phyloP scores from a whole-genome alignment of 2,888 invertebrate species.

The Caenorhabditis wallacei region DNA sequence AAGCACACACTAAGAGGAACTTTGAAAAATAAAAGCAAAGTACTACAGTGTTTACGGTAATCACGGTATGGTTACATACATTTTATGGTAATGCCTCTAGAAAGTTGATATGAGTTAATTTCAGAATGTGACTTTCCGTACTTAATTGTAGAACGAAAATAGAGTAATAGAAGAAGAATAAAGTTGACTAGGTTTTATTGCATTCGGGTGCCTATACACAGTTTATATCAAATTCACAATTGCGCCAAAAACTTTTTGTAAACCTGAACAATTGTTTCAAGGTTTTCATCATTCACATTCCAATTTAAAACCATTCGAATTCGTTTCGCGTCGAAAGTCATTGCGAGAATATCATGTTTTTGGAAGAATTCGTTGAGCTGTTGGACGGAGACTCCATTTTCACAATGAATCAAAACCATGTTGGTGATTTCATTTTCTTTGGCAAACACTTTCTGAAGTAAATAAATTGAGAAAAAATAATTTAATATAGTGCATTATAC shows the following conservation, averaged over 20 bases:
- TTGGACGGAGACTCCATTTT: constrained; percentile 65
- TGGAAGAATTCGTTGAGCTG: constrained; percentile 71
- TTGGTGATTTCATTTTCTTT: constrained; percentile 73
- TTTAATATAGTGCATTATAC: constrained; percentile 13
- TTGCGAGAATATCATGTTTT: constrained; percentile 71
- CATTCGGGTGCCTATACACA: constrained; percentile 7
- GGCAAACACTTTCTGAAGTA: constrained; percentile 66
- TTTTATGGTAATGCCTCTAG: not conserved
- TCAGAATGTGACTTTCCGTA: not conserved
- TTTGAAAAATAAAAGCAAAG: no score
- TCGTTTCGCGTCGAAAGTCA: constrained; percentile 76
- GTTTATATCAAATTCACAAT: constrained; percentile 18
- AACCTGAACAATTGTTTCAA: constrained; percentile 67
- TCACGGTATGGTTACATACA: no score
- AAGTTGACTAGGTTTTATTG: constrained; percentile 7
- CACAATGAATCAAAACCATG: constrained; percentile 76
- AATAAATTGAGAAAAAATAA: not conserved
- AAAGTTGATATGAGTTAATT: not conserved
- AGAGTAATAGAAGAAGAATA: no score
- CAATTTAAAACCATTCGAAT: constrained; percentile 76
- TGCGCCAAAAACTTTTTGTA: constrained; percentile 60
- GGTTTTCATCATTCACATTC: constrained; percentile 70
- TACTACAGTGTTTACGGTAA: no score
- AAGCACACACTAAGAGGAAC: no score
- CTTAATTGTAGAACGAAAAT: not conserved